A percentile compares a stretch with the other conserved stretches of the same genome.
phyloP scores from a whole-genome alignment of 2,113 vertebrate species.

The Vulpes lagopus region DNA sequence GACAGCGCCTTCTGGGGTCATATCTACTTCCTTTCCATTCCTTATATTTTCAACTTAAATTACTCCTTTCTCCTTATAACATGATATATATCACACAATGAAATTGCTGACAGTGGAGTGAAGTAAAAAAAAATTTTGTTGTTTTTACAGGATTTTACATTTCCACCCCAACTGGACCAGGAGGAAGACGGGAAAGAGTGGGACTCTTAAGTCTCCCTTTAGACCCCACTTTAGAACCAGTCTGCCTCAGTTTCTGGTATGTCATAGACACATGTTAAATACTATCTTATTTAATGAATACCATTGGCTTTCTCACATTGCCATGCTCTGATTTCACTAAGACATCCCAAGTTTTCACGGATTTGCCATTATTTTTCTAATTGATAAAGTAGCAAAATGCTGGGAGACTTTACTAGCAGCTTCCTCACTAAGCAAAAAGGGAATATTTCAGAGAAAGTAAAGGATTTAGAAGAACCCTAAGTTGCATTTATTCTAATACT shows the following conservation, averaged over 20 bases:
- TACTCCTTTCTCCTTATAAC: background rate
- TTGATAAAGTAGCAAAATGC: background rate
- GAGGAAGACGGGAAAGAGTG: slow-evolving; percentile 82
- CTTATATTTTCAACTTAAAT: background rate
- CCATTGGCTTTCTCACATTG: background rate
- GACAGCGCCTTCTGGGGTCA: background rate
- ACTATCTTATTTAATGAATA: background rate
- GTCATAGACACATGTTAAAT: background rate
- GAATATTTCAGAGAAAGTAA: background rate
- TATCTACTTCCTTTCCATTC: background rate
- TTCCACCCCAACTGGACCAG: slow-evolving; percentile 87
- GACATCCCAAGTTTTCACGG: background rate
- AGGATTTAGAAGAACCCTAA: background rate
- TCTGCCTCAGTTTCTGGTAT: slow-evolving; percentile 96
- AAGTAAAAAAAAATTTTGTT: background rate
- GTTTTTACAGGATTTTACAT: slow-evolving; percentile 93
- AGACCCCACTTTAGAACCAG: slow-evolving; percentile 66
- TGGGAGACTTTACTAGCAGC: background rate
- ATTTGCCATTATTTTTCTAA: background rate
- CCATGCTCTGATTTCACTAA: background rate
- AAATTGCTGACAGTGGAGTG: background rate
- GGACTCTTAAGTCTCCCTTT: slow-evolving; percentile 92
- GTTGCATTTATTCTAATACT: background rate
- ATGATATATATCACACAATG: background rate
- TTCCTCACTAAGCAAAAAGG: background rate